phyloP scores from a whole-genome alignment of 23 tunicate genomes.

The Pegea sp. region DNA sequence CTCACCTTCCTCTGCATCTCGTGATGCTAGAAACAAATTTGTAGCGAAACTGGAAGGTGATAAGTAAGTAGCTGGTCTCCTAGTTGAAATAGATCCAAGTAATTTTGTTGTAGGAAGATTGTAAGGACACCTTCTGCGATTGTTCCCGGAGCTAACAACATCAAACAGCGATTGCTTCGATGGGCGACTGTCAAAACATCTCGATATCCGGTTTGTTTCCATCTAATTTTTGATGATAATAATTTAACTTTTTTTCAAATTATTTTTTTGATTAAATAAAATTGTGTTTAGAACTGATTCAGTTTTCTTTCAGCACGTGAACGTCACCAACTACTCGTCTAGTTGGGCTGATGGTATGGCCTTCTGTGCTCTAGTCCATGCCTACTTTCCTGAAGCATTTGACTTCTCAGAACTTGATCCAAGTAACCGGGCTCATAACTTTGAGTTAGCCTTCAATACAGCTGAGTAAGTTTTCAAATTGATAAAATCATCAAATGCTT shows the following conservation, averaged over 20 bases:
- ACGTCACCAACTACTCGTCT: slow-evolving; percentile 81
- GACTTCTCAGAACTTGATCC: slow-evolving; percentile 47
- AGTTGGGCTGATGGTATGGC: slow-evolving; percentile 99
- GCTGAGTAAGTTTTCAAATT: slow-evolving; percentile 63
- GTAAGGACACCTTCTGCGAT: slow-evolving; percentile 75
- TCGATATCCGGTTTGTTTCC: slow-evolving; percentile 47
- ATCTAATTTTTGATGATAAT: too few relatives aligned
- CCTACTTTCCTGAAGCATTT: slow-evolving; percentile 89
- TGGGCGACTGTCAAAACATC: slow-evolving; percentile 91
- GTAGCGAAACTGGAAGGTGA: slow-evolving; percentile 64
- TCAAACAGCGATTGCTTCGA: slow-evolving; percentile 75
- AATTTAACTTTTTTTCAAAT: background rate
- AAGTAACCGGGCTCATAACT: slow-evolving; percentile 55
- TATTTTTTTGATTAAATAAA: background rate
- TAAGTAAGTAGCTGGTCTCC: too few relatives aligned
- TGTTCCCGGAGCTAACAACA: slow-evolving; percentile 87
- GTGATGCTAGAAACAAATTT: slow-evolving; percentile 62
- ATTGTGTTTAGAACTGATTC: background rate
- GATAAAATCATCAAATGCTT: background rate
- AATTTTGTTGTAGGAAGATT: slow-evolving; percentile 27
- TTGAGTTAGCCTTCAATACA: slow-evolving; percentile 80
- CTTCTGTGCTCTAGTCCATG: slow-evolving; percentile 95
- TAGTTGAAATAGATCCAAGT: too few relatives aligned
- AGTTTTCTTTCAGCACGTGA: slow-evolving; percentile 52
- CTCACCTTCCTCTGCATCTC: slow-evolving; percentile 50